phyloP scores from a whole-genome alignment of 23 tunicate species.

The Halocynthia aurantium region DNA sequence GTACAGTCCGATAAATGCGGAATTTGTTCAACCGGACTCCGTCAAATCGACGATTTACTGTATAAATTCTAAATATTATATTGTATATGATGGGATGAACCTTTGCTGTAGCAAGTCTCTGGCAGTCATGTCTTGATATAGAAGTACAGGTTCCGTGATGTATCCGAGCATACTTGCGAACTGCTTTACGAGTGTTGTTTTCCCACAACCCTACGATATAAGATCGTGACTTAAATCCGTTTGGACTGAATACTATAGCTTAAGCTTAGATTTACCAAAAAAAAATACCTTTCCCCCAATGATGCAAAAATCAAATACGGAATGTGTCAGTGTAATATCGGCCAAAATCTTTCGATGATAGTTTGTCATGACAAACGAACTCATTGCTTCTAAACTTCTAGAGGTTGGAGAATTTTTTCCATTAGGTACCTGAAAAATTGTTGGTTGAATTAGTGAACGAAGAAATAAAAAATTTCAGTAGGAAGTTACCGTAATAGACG shows the following conservation, averaged over 20 bases:
- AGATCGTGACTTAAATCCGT: not conserved
- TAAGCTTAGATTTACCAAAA: not conserved
- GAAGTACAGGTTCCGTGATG: slow-evolving; percentile 75
- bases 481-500: too few relatives aligned
- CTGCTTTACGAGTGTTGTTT: slow-evolving; percentile 64
- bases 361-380: slow-evolving; percentile 50
- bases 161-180: slow-evolving; percentile 52
- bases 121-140: slow-evolving; percentile 97
- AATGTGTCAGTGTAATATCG: slow-evolving; percentile 63
- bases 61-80: too few relatives aligned
- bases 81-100: too few relatives aligned
- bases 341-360: slow-evolving; percentile 73
- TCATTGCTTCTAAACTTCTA: too few relatives aligned
- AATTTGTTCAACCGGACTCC: too few relatives aligned
- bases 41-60: too few relatives aligned
- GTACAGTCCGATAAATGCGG: too few relatives aligned
- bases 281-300: slow-evolving; percentile 78
- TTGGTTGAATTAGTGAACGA: too few relatives aligned
- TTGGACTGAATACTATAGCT: not conserved
- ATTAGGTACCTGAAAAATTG: too few relatives aligned
- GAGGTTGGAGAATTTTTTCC: too few relatives aligned
- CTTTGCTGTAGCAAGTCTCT: slow-evolving; percentile 89
- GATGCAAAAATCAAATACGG: slow-evolving; percentile 73
- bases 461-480: too few relatives aligned
- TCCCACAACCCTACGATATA: slow-evolving; percentile 72